Base-by-base conservation (phyloP, 2,888 invertebrate genomes). In the Parapristionchus giblindavisi region DNA sequence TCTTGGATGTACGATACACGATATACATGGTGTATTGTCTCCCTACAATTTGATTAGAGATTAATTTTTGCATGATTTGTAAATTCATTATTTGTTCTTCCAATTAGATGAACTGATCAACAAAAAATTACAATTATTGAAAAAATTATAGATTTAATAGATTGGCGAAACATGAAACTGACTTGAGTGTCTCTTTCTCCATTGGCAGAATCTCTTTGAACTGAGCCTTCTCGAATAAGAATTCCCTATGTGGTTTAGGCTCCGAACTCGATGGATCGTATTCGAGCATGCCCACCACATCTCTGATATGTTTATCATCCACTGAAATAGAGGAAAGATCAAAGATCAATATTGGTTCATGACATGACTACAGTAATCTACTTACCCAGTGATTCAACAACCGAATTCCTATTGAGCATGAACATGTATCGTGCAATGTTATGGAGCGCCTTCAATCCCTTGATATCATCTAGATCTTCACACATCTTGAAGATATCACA, bases 11-110 rank as follows among this genome's bases (percentile, higher is more conserved):
- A 99, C 91, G 99, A 99, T 88, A 99, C 97, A 89, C 98, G 92
- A 90, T 97, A 99, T 75, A 98, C 99, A 91, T 99, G 98, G 90
- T 99, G 99, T 85, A 99, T 99, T 92, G 99, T 99, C 75, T 95
- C 93, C 85, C 83, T 80, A 63, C 34, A 79, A 56, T 17, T 8
- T 36, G n/a, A 36, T 24, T 40, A 52, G 21, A 24, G 52, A 52
- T n/a, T 52, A 52, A 34, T 14, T 48, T 48, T 48, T 11, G 48
- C 48, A n/a, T n/a, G n/a, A n/a, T n/a, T n/a, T n/a, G n/a, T n/a
- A n/a, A n/a, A n/a, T n/a, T n/a, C n/a, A n/a, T 48, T 17, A 48
- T 48, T 14, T 48, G 11, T 48, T 11, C 11, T 14, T 14, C 48
- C 21, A 11, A 43, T 17, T 14, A 14, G 43, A 43, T 17, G 43